Evolutionary conservation across 2,113 vertebrate genomes (phyloP), one percentile per base, ranked within the genome.

Genomic region (Aegypius monachus): DNA sequence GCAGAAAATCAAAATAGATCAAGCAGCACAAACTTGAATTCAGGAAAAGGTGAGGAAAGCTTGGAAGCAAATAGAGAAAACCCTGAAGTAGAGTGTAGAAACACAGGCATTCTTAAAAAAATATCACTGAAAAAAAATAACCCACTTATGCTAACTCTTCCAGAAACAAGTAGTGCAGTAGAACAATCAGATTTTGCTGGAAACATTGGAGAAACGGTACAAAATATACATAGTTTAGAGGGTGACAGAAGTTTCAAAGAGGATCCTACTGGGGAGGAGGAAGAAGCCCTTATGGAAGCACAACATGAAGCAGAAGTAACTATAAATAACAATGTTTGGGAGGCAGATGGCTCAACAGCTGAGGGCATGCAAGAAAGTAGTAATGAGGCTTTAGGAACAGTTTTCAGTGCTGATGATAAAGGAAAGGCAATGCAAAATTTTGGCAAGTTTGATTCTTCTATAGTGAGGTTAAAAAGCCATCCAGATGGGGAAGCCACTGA

Each of bases 391-490:
- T 98, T 97, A 83, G 98, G 97, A 95, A 89, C 95, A 71, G 59
- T 98, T 85, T 93, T 95, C 81, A 97, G 55, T 75, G 71, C 94
- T 73, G 96, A 98, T 89, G 98, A 97, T 42, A 98, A 97, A 93
- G 98, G 95, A 53, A 97, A 97, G 81, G 90, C 94, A 52, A 23
- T 65, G 62, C 97, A 98, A 68, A 97, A 95, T 80, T 86, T 88
- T 71, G 93, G 96, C 78, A 96, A 97, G 22, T 99, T 99, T 93
- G 99, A 99, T 98, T 98, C 98, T 55, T 99, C 99, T 75, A 99
- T 99, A 81, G 98, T 99, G 55, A 98, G 98, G 72, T 97, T 99
- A 92, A 99, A 98, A 98, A 95, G 92, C 71, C 94, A 98, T 19
- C 95, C 98, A 43, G 99, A 98, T 62, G 97, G 97, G 74, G 98